A percentile compares a stretch with the other conserved stretches of the same genome.
Evolutionary conservation across 92 coral and sea anemone species (phyloP).

Genomic region (Palythoa heliodiscus): DNA sequence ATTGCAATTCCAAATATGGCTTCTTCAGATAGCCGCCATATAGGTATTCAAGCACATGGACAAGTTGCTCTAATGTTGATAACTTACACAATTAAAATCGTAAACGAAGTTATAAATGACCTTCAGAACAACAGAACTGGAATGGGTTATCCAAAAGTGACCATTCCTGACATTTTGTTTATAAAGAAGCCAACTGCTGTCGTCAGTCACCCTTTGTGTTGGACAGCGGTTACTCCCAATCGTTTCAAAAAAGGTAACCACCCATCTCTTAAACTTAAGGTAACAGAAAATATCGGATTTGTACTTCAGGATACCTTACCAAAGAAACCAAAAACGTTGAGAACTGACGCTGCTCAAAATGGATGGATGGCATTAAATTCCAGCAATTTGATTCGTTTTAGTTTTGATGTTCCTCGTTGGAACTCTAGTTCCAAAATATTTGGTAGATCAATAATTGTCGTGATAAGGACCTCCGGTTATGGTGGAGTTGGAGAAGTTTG

Average conservation of each 20-base stretch:
- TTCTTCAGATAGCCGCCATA: constrained; percentile 62
- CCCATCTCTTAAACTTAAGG: constrained; percentile 38
- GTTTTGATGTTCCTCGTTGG: constrained; percentile 42
- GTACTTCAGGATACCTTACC: not conserved
- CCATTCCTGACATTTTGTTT: constrained; percentile 34
- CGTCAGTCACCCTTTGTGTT: constrained; percentile 55
- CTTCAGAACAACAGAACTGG: not conserved
- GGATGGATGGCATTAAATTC: constrained; percentile 61
- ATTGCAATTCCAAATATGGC: constrained; percentile 43
- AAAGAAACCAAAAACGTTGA: not conserved
- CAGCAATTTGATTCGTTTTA: constrained; percentile 37
- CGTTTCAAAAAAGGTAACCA: constrained; percentile 8
- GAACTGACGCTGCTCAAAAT: constrained; percentile 51
- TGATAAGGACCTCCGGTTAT: constrained; percentile 42
- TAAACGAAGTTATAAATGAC: constrained; percentile 24
- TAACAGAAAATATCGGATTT: constrained; percentile 7
- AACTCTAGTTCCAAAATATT: not conserved
- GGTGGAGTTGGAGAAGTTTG: constrained; percentile 59
- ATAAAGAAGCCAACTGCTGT: constrained; percentile 17
- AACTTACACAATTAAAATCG: constrained; percentile 19
- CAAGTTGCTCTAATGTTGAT: constrained; percentile 66
- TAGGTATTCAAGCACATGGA: constrained; percentile 70
- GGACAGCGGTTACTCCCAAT: constrained; percentile 77
- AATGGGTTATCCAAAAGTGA: not conserved
- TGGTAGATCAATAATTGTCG: constrained; percentile 54